These are phyloP conservation scores for Diplodus sargus DNA, from an alignment of 2,797 vertebrate genomes.

Conservation along the genomic window DNA sequence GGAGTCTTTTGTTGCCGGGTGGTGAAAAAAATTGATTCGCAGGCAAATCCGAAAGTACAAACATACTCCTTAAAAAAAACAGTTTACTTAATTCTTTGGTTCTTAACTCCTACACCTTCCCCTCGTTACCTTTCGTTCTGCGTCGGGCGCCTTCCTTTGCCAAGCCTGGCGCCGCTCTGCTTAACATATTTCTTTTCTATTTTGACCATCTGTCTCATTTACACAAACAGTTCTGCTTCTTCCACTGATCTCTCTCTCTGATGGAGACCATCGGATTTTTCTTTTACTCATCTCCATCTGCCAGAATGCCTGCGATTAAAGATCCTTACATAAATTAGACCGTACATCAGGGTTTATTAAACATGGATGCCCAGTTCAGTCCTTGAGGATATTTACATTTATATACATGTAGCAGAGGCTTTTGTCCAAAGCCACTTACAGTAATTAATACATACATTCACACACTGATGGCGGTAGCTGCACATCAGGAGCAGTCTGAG, in stretches of 20 bases:
- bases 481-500: too few species aligned
- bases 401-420: too few species aligned
- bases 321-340: slow-evolving; percentile 59
- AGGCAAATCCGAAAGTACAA: slow-evolving; percentile 35
- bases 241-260: slow-evolving; percentile 57
- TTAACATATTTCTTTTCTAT: slow-evolving; percentile 72
- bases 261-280: slow-evolving; percentile 57
- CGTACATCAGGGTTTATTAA: slow-evolving; percentile 23
- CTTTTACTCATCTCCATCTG: slow-evolving; percentile 71
- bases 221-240: slow-evolving; percentile 56
- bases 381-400: neutral
- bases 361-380: slow-evolving; percentile 7
- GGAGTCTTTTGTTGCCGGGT: neutral
- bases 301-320: slow-evolving; percentile 63
- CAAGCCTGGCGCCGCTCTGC: slow-evolving; percentile 53
- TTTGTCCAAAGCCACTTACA: too few species aligned
- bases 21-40: slow-evolving; percentile 30
- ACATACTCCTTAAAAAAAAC: neutral
- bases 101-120: slow-evolving; percentile 27
- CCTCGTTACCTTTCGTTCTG: slow-evolving; percentile 36
- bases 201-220: slow-evolving; percentile 75
- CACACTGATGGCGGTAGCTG: too few species aligned
- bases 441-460: too few species aligned
- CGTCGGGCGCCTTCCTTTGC: slow-evolving; percentile 22
- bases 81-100: neutral